Evolutionary conservation across 1,140 invertebrate species (phyloP).

Genomic region (Lepidurus arcticus): DNA sequence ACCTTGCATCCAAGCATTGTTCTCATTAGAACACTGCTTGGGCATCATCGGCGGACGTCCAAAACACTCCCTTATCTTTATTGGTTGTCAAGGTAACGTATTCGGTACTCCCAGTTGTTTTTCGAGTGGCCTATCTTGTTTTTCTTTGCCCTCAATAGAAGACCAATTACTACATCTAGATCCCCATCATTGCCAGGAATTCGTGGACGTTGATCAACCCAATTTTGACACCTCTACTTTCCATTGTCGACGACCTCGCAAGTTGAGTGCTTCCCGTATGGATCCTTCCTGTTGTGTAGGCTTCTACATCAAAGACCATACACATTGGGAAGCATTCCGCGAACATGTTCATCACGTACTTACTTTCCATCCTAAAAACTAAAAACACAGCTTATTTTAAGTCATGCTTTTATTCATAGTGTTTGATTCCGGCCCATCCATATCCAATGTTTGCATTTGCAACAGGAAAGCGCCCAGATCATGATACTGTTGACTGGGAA

Average conservation of each 20-base stretch:
- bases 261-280: conserved; percentile 78
- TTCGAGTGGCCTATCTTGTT: conserved; percentile 6
- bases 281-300: conserved; percentile 89
- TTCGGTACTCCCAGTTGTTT: background rate
- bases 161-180: conserved; percentile 86
- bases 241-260: conserved; percentile 80
- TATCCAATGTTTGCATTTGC: background rate
- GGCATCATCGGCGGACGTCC: conserved; percentile 87
- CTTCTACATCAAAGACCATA: conserved; percentile 55
- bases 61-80: conserved; percentile 85
- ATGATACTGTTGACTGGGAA: background rate
- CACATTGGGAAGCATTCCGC: background rate
- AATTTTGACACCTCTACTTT: conserved; percentile 68
- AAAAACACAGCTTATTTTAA: background rate
- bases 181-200: conserved; percentile 87
- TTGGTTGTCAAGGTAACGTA: conserved; percentile 69
- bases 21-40: conserved; percentile 73
- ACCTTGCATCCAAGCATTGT: conserved; percentile 68
- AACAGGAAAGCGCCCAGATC: background rate
- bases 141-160: conserved; percentile 49
- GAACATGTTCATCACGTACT: conserved; percentile 3
- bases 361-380: background rate
- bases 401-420: background rate
- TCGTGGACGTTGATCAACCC: conserved; percentile 69
- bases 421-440: background rate